Percentiles rank a stretch among this genome's conserved stretches.
These are phyloP conservation scores for Aphelinus atriplicis DNA, from an alignment of 1,140 invertebrate species.

Conservation along the genomic window DNA sequence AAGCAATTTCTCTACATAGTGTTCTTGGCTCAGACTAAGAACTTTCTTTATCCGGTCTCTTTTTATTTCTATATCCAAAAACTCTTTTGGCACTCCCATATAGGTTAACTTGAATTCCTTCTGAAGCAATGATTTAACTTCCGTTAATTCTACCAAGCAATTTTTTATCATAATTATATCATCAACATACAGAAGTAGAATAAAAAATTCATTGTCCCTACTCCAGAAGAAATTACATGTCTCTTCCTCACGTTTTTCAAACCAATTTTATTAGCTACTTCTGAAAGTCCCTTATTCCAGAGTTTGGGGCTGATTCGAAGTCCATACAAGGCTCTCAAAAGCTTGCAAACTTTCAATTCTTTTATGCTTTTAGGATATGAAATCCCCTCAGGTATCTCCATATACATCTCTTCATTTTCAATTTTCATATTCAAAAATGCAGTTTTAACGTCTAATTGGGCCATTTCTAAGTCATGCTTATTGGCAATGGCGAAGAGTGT, in stretches of 20 bases:
- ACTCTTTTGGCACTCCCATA: background rate
- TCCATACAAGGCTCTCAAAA: conserved; percentile 26
- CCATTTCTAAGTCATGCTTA: conserved; percentile 40
- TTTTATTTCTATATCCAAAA: conserved; percentile 5
- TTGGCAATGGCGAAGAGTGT: conserved; percentile 25
- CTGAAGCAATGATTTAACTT: conserved; percentile 17
- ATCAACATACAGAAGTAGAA: conserved; percentile 13
- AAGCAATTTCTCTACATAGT: background rate
- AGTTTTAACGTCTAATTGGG: conserved; percentile 59
- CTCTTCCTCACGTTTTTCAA: background rate
- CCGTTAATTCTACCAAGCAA: conserved; percentile 7
- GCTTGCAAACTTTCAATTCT: conserved; percentile 10
- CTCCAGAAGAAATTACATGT: conserved; percentile 19
- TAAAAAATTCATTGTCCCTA: background rate
- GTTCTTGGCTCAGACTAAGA: background rate
- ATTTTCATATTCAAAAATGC: conserved; percentile 57
- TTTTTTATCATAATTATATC: conserved; percentile 1
- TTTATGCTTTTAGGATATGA: background rate
- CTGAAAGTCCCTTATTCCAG: conserved; percentile 18
- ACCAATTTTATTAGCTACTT: conserved; percentile 3
- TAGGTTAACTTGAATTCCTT: background rate
- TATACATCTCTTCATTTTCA: conserved; percentile 52
- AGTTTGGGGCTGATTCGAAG: conserved; percentile 13
- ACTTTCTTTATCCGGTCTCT: background rate
- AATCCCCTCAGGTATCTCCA: conserved; percentile 51